Base-by-base conservation (phyloP, 2,888 invertebrate genomes). In the Hirtodrosophila histrioides region DNA sequence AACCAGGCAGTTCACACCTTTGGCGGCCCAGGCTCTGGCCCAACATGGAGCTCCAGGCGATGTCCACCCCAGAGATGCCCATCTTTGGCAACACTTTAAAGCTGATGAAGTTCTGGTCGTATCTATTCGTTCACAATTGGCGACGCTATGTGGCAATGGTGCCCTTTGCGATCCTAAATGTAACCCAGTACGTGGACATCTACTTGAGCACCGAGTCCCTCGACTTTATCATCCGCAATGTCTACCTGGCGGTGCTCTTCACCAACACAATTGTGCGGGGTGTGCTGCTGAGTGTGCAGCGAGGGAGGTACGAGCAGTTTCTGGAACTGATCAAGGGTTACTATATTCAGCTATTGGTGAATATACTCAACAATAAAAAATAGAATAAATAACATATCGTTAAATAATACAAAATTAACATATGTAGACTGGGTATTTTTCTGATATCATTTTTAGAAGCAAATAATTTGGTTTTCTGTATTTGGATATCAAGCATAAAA, bases 51-150 rank as follows among this genome's bases (percentile, higher is more conserved):
- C 35, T 58, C 0, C 61, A 62, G 41, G 27, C 61, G 4, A 79
- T 85, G 82, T 24, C 66, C 0, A 84, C 86, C 7, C 62, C 78
- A n/a, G 82, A 89, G 9, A 75, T 90, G 67, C 89, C 89, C 0
- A 71, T 89, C 9, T 86, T 88, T 24, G 78, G 72, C 23, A 75
- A 33, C 27, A 88, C 82, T 4, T 31, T 90, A 29, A 79, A 73
- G 46, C 67, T 89, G 7, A 81, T 90, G 82, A 88, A 84, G 65
- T 90, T 85, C 63, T 90, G 89, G 90, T 85, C 84, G 0, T 81
- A 88, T 64, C 72, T 89, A 0, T 81, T 75, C 24, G 85, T 79
- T 4, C 88, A 89, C 69, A 90, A 90, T 49, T 90, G 89, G 89
- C 83, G 89, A 0, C 80, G 89, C n/a, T 90, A 90, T 63, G 58